These are phyloP conservation scores for Galleria mellonella DNA, from an alignment of 1,140 invertebrate genomes.

Conservation along the genomic window DNA sequence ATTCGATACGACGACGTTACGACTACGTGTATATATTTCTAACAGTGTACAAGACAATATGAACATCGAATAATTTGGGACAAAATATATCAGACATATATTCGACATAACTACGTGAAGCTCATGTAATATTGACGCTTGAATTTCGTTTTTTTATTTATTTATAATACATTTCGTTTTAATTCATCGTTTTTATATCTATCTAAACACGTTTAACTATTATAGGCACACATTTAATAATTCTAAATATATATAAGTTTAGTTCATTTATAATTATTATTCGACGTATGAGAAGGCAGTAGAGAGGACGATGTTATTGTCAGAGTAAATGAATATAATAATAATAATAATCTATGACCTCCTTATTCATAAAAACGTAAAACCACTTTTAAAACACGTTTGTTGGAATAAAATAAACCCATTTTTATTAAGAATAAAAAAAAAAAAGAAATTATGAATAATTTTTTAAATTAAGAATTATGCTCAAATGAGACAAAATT, in stretches of 20 bases:
- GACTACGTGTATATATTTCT: background rate
- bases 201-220: conserved; percentile 44
- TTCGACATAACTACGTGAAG: conserved; percentile 27
- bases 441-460: too few species aligned
- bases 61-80: conserved; percentile 1
- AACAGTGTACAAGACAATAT: background rate
- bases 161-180: conserved; percentile 24
- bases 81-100: conserved; percentile 4
- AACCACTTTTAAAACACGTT: too few species aligned
- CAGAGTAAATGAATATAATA: conserved; percentile 1
- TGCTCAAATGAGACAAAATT: too few species aligned
- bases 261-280: conserved; percentile 6
- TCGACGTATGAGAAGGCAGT: conserved; percentile 18
- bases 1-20: background rate
- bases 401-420: too few species aligned
- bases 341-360: too few species aligned
- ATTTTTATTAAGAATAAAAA: too few species aligned
- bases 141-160: conserved; percentile 22
- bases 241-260: conserved; percentile 26
- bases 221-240: conserved; percentile 49
- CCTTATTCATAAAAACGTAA: too few species aligned
- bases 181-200: conserved; percentile 27
- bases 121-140: conserved; percentile 29
- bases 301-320: conserved; percentile 23
- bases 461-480: too few species aligned